Percentiles rank a stretch among this genome's conserved stretches.
phyloP scores from a whole-genome alignment of 2,113 vertebrate species.

The Fulica atra region DNA sequence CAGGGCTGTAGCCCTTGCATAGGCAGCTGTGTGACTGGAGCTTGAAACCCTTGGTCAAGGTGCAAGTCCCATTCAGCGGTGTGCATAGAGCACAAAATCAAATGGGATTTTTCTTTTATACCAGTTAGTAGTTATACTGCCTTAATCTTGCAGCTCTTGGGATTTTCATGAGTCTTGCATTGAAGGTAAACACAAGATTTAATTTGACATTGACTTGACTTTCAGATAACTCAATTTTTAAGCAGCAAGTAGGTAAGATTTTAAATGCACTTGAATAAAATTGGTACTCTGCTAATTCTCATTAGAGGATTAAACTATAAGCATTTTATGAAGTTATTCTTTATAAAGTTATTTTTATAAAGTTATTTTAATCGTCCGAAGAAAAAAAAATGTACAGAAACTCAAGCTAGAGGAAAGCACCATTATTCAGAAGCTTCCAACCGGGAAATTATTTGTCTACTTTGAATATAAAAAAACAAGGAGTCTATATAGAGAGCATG shows the following conservation, averaged over 20 bases:
- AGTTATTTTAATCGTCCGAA: constrained; percentile 25
- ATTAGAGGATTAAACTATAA: constrained; percentile 53
- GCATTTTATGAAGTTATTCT: constrained; percentile 14
- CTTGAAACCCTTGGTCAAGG: not conserved
- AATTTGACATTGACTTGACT: constrained; percentile 44
- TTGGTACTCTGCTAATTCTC: constrained; percentile 22
- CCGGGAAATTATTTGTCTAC: constrained; percentile 40
- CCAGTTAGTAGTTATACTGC: not conserved
- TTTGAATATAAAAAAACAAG: not conserved
- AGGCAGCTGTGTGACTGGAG: not conserved
- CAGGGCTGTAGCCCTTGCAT: fast-evolving
- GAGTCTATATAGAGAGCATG: not conserved
- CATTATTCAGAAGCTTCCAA: constrained; percentile 50
- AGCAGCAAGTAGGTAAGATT: constrained; percentile 26
- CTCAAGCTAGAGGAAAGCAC: not conserved
- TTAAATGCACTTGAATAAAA: constrained; percentile 27
- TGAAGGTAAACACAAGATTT: constrained; percentile 21
- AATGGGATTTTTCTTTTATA: not conserved
- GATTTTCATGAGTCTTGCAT: not conserved
- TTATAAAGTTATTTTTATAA: constrained; percentile 36
- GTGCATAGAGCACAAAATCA: not conserved
- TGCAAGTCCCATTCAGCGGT: not conserved
- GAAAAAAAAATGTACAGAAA: not conserved
- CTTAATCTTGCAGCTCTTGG: not conserved
- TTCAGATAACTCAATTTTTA: constrained; percentile 21